Percentiles rank a stretch among this genome's conserved stretches.
phyloP scores from a whole-genome alignment of 1,140 invertebrate species.

The Caenorhabditis latens region DNA sequence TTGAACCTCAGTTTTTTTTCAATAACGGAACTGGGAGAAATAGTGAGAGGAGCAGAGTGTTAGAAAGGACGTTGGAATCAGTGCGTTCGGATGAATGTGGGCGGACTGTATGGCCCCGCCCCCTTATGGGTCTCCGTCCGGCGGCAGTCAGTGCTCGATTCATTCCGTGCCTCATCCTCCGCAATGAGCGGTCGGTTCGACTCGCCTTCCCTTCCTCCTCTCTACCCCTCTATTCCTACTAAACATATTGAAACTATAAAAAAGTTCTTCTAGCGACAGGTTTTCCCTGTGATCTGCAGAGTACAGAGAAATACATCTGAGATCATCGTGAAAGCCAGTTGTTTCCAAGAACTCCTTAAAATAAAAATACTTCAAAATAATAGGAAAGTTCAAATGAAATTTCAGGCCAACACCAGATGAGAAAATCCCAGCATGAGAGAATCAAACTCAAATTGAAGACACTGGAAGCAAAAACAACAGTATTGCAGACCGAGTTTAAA shows the following conservation, averaged over 20 bases:
- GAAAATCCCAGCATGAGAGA: background rate
- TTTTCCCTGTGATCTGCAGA: slow-evolving; percentile 64
- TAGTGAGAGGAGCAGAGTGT: background rate
- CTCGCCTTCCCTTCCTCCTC: background rate
- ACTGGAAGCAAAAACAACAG: background rate
- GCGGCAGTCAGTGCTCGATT: background rate
- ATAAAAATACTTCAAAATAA: background rate
- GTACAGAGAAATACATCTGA: slow-evolving; percentile 52
- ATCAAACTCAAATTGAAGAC: background rate
- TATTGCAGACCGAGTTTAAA: too few species aligned
- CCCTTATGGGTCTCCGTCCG: slow-evolving; percentile 21
- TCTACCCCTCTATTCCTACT: background rate
- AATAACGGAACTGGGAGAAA: background rate
- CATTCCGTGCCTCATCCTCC: slow-evolving; percentile 32
- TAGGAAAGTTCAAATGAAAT: background rate
- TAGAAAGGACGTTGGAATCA: slow-evolving; percentile 9
- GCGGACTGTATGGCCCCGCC: slow-evolving; percentile 43
- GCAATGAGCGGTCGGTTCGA: slow-evolving; percentile 13
- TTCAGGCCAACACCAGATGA: slow-evolving; percentile 7
- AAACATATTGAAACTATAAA: background rate
- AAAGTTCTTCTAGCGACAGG: slow-evolving; percentile 52
- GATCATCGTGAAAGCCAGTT: slow-evolving; percentile 67
- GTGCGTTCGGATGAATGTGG: background rate
- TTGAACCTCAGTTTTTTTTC: slow-evolving; percentile 18
- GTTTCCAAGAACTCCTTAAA: background rate